A percentile compares a stretch with the other conserved stretches of the same genome.
These are phyloP conservation scores for Ophthalmotilapia sp. DNA, from an alignment of 2,113 vertebrate genomes.

Conservation along the genomic window DNA sequence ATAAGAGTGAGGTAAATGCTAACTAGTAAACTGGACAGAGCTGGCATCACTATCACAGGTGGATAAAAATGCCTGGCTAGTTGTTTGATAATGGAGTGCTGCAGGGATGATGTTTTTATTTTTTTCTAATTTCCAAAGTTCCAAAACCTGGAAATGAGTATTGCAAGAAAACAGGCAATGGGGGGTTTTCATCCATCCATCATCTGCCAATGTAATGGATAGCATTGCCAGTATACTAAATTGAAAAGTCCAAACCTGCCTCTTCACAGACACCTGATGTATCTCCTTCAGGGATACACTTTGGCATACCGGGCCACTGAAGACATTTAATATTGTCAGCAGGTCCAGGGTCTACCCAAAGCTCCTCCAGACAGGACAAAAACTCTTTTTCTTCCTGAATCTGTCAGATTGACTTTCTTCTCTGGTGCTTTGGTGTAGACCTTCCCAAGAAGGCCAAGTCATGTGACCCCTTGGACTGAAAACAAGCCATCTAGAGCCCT, in stretches of 20 bases:
- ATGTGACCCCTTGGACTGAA: neutral
- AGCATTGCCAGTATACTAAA: neutral
- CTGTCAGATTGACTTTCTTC: neutral
- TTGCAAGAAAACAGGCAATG: neutral
- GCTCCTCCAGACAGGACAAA: neutral
- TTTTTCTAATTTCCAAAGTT: neutral
- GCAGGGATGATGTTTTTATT: neutral
- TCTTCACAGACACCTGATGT: rapidly evolving
- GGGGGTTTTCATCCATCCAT: neutral
- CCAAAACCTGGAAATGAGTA: neutral
- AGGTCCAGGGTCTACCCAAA: neutral
- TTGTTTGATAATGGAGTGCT: neutral
- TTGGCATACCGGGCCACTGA: neutral
- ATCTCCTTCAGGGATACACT: neutral
- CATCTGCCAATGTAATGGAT: neutral
- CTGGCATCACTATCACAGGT: neutral
- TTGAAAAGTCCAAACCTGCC: neutral
- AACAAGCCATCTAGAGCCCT: neutral
- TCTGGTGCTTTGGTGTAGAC: neutral
- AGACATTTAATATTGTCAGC: neutral
- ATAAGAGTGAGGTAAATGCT: neutral
- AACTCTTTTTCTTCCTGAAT: neutral
- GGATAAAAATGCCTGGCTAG: neutral
- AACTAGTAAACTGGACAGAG: neutral
- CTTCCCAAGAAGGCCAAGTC: neutral